Conservation (phyloP, 2,888 invertebrate genomes). For the Cephus spinipes region DNA sequence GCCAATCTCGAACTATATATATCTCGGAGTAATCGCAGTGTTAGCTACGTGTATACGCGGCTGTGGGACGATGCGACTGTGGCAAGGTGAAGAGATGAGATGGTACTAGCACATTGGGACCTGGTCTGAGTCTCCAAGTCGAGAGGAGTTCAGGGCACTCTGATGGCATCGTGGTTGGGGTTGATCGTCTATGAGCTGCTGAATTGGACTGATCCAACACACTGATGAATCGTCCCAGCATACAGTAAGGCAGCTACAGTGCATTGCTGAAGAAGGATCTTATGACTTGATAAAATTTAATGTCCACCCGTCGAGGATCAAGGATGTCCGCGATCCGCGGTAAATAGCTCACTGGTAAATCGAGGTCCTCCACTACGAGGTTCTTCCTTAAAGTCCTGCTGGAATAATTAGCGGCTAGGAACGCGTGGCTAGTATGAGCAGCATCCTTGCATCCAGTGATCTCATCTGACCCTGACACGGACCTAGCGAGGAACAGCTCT, state of each 20-base stretch:
- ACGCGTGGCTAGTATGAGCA: background rate
- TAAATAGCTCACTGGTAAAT: background rate
- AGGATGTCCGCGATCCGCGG: background rate
- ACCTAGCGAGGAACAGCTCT: background rate
- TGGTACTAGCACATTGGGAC: background rate
- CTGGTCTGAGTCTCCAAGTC: background rate
- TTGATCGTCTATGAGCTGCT: background rate
- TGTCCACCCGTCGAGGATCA: background rate
- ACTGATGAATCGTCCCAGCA: background rate
- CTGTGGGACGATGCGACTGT: slow-evolving; percentile 1
- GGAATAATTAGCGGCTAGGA: background rate
- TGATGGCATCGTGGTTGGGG: too few species aligned
- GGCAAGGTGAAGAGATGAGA: background rate
- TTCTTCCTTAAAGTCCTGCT: slow-evolving; percentile 17
- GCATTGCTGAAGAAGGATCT: background rate
- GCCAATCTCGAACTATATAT: slow-evolving; percentile 62
- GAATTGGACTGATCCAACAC: background rate
- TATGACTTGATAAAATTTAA: background rate
- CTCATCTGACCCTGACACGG: slow-evolving; percentile 50
- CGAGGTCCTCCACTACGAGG: background rate
- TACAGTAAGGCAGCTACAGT: background rate
- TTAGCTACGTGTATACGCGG: slow-evolving; percentile 27
- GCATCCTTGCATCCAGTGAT: slow-evolving; percentile 50
- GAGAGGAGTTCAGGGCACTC: background rate
- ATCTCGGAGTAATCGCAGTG: slow-evolving; percentile 50